Percentiles rank a stretch among this genome's conserved stretches.
These are phyloP conservation scores for Bursaphelenchus okinawaensis DNA, from an alignment of 2,888 invertebrate genomes.

Conservation along the genomic window DNA sequence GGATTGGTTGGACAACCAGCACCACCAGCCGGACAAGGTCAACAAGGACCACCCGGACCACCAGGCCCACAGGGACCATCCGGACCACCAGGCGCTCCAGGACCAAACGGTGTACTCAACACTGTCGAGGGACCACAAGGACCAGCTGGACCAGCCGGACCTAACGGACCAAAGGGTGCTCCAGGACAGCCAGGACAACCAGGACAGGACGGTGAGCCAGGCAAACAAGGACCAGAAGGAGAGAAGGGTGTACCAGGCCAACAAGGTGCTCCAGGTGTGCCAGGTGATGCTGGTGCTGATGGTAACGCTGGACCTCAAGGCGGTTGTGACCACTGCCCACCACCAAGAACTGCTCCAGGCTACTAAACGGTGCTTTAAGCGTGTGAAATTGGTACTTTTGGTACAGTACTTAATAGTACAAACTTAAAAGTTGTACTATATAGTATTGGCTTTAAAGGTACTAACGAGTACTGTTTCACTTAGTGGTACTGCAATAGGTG, in stretches of 20 bases:
- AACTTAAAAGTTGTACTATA: no score
- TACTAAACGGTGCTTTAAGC: slow-evolving; percentile 20
- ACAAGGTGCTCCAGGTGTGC: slow-evolving; percentile 31
- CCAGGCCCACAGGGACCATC: slow-evolving; percentile 26
- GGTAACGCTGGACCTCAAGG: slow-evolving; percentile 36
- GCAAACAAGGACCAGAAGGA: slow-evolving; percentile 30
- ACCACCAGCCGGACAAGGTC: slow-evolving; percentile 23
- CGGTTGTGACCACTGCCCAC: neutral
- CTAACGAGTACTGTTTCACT: no score
- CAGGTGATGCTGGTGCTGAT: slow-evolving; percentile 19
- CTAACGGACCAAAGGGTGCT: slow-evolving; percentile 40
- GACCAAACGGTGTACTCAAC: neutral
- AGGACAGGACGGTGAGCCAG: slow-evolving; percentile 37
- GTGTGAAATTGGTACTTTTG: no score
- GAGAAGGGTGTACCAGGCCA: neutral
- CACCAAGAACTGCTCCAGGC: slow-evolving; percentile 32
- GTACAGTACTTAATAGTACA: no score
- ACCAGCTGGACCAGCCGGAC: slow-evolving; percentile 35
- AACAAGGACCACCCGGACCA: slow-evolving; percentile 25
- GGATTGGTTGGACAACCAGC: slow-evolving; percentile 38
- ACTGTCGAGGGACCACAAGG: slow-evolving; percentile 17
- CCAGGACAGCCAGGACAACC: slow-evolving; percentile 36
- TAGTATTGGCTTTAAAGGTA: no score
- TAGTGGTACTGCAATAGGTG: no score
- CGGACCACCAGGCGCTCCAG: slow-evolving; percentile 36